phyloP scores from a whole-genome alignment of 2,113 vertebrate species.

The Zosterops lateralis region DNA sequence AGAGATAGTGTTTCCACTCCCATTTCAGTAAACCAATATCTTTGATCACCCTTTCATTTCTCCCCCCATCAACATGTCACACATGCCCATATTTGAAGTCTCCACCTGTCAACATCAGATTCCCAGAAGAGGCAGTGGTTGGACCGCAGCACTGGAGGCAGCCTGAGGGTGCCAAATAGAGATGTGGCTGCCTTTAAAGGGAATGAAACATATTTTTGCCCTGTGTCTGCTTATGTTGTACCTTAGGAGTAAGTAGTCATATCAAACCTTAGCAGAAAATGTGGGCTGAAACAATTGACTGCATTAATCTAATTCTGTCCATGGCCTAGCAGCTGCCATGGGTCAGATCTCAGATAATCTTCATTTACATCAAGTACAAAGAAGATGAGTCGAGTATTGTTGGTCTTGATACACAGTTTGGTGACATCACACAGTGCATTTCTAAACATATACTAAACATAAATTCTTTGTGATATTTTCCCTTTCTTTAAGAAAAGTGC shows the following conservation, averaged over 20 bases:
- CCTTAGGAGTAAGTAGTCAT: background rate
- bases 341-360: background rate
- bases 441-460: background rate
- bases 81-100: background rate
- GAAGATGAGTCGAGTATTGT: background rate
- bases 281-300: background rate
- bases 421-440: background rate
- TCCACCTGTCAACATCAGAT: conserved; percentile 42
- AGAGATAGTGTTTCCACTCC: conserved; percentile 38
- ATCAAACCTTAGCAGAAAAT: background rate
- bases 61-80: background rate
- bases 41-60: conserved; percentile 39
- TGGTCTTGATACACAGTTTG: background rate
- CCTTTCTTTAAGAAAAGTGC: background rate
- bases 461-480: background rate
- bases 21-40: conserved; percentile 10
- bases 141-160: background rate
- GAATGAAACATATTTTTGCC: background rate
- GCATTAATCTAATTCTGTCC: background rate
- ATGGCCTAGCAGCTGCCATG: background rate
- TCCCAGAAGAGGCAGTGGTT: background rate
- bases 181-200: background rate
- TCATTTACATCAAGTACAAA: conserved; percentile 4
- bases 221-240: background rate
- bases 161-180: background rate